Conservation (phyloP, 2,113 vertebrate genomes). For the Catharus fuscescens region DNA sequence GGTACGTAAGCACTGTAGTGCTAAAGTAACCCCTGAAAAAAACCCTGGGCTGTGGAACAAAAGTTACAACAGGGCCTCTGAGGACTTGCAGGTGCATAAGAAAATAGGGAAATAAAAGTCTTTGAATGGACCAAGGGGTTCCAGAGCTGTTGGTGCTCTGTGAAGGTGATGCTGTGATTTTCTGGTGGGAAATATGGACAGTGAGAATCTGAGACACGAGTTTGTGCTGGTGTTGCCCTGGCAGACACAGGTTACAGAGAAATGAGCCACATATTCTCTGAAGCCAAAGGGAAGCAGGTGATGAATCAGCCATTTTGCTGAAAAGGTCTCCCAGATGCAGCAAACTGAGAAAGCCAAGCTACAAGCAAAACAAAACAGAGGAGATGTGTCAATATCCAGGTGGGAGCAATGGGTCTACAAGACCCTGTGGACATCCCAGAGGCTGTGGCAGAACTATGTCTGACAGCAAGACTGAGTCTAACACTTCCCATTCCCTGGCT, state of each 20-base stretch:
- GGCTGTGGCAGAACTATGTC: neutral
- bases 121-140: neutral
- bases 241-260: neutral
- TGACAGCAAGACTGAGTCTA: neutral
- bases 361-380: neutral
- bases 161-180: neutral
- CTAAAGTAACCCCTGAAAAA: neutral
- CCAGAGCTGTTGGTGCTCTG: neutral
- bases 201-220: accelerated
- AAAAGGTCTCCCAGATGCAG: neutral
- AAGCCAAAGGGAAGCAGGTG: neutral
- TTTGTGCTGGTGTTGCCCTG: neutral
- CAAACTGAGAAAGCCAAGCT: neutral
- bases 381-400: neutral
- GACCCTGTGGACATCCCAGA: accelerated
- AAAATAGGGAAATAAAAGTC: neutral
- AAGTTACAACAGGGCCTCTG: neutral
- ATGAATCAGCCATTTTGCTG: neutral
- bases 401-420: neutral
- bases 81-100: neutral
- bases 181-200: neutral
- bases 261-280: neutral
- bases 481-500: neutral
- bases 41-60: neutral
- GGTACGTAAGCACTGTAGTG: neutral